phyloP scores from a whole-genome alignment of 2,888 invertebrate species.

The Tenthredo mesomela region DNA sequence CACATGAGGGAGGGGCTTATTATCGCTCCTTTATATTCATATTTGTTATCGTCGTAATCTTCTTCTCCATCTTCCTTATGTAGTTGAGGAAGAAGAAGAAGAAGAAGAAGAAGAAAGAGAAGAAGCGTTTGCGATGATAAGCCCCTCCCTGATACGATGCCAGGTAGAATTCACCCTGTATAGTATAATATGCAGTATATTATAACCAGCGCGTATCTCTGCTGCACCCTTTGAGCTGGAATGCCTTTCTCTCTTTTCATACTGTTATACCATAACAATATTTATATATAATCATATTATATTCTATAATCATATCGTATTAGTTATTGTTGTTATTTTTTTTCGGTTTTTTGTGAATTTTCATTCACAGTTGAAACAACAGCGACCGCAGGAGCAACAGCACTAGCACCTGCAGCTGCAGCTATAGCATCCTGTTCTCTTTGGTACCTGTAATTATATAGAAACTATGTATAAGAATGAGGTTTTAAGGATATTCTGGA shows the following conservation, averaged over 20 bases:
- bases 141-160: too few species aligned
- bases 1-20: too few species aligned
- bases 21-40: too few species aligned
- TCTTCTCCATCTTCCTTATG: too few species aligned
- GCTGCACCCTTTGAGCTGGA: not conserved
- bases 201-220: constrained; percentile 18
- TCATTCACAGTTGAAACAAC: constrained; percentile 50
- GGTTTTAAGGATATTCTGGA: too few species aligned
- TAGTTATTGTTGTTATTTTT: constrained; percentile 54
- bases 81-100: too few species aligned
- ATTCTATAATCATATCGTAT: constrained; percentile 55
- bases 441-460: constrained; percentile 66
- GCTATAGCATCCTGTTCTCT: constrained; percentile 62
- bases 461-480: too few species aligned
- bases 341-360: not conserved
- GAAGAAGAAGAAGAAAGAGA: too few species aligned
- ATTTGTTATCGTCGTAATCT: too few species aligned
- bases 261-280: not conserved
- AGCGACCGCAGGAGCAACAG: not conserved
- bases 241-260: not conserved
- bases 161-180: too few species aligned
- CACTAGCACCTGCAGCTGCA: not conserved
- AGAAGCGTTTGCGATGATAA: too few species aligned
- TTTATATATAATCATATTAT: not conserved
- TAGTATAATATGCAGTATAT: too few species aligned